Base-by-base conservation (phyloP, 2,888 invertebrate genomes). In the Torymus aiolomorphi region DNA sequence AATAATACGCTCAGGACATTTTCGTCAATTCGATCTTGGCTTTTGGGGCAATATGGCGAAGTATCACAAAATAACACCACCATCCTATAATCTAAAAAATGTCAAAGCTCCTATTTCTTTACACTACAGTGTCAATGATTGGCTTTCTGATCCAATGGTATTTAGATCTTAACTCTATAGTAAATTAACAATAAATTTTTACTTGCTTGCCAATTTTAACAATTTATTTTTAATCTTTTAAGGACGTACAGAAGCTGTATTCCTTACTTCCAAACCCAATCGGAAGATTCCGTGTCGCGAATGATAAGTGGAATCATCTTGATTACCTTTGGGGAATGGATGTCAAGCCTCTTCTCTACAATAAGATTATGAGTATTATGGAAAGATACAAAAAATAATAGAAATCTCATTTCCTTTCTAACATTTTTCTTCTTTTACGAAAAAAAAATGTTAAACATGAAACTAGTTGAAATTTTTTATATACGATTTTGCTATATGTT, bases 81-180 rank as follows among this genome's bases (percentile, higher is more conserved):
- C 95, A 0, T 86, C 86, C 0, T 95, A 95, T 84, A 90, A 93
- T 80, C 88, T 95, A 1, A 86, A 89, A 3, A 92, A 91, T 84
- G 90, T 95, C 8, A 92, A 91, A 0, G 89, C 92, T 4, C 94
- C 94, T 18, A 93, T 94, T 0, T 93, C 93, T 78, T 86, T 95
- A 0, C 94, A 94, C 86, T 95, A 93, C 87, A 92, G 94, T 0
- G 91, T 91, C 13, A 93, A 92, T 54, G 96, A 96, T 87, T 94
- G 93, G 89, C 86, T 96, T 76, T 93, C 95, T 0, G 89, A 91
- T 80, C 87, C 88, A 0, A 86, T 73, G 72, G 86, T 86, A 57
- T 13, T n/a, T 62, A 16, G 18, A 54, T 42, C n/a, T 57, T 12
- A 20, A 57, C 42, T 24, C 0, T 18, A 12, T 31, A 4, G 2